Percentiles rank a stretch among this genome's conserved stretches.
phyloP scores from a whole-genome alignment of 2,888 invertebrate species.

The Drosophila rellima region DNA sequence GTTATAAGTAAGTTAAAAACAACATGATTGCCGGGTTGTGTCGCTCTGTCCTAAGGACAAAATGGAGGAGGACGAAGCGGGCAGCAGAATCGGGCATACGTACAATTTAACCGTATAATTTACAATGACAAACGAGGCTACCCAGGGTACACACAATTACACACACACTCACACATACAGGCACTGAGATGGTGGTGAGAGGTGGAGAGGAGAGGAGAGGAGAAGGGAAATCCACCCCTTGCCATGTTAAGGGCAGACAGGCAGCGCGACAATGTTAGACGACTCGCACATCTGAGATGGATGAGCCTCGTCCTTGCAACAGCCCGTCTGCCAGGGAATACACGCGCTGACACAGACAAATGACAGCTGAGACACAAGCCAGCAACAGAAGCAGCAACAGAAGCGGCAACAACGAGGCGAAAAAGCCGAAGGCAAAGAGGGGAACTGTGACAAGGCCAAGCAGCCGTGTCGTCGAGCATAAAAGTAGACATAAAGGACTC shows the following conservation, averaged over 20 bases:
- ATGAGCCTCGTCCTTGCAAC: slow-evolving; percentile 43
- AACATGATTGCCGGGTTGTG: slow-evolving; percentile 12
- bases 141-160: slow-evolving; percentile 70
- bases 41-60: background rate
- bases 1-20: slow-evolving; percentile 5
- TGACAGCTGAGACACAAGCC: slow-evolving; percentile 63
- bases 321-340: slow-evolving; percentile 42
- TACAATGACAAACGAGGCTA: slow-evolving; percentile 78
- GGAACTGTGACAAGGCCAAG: slow-evolving; percentile 56
- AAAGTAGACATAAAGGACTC: slow-evolving; percentile 55
- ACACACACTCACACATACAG: slow-evolving; percentile 42
- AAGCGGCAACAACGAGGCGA: background rate
- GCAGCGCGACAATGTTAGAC: slow-evolving; percentile 56
- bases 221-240: slow-evolving; percentile 5
- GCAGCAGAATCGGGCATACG: slow-evolving; percentile 39
- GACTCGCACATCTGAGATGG: slow-evolving; percentile 50
- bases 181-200: too few relatives aligned
- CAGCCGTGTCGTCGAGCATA: slow-evolving; percentile 56
- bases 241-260: slow-evolving; percentile 41
- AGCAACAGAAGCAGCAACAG: slow-evolving; percentile 18
- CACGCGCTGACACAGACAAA: slow-evolving; percentile 72
- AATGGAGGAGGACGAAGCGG: background rate
- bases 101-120: slow-evolving; percentile 80
- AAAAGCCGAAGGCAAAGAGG: background rate
- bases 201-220: slow-evolving; percentile 1